Evolutionary conservation across 37 sponge, comb jelly and placozoan species (phyloP).

Genomic region (Aplysina aerophoba): DNA sequence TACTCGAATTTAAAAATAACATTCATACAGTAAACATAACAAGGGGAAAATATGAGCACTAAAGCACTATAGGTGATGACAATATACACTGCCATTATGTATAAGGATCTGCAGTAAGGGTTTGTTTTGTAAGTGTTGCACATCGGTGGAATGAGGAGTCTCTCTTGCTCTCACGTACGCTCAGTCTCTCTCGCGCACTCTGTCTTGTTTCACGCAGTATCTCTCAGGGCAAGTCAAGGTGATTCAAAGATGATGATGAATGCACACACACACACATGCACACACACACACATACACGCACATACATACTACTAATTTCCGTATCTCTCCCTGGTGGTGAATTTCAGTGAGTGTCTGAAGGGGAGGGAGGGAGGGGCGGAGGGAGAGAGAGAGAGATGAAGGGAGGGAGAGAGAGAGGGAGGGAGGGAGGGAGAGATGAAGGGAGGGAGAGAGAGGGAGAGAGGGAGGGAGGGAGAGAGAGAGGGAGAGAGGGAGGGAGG

Average conservation of each 20-base stretch:
- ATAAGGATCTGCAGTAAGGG: no score
- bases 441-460: background rate
- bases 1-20: no score
- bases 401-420: background rate
- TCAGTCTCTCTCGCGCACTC: no score
- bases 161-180: no score
- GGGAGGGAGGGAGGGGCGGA: background rate
- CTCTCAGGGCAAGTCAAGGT: background rate
- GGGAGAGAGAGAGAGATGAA: background rate
- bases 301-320: background rate
- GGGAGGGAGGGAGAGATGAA: background rate
- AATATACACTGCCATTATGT: no score
- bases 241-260: background rate
- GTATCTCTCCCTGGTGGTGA: background rate
- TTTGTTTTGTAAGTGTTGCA: no score
- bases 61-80: no score
- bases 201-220: no score
- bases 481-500: background rate
- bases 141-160: no score
- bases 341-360: no score
- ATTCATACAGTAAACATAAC: no score
- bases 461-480: background rate
- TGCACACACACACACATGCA: background rate
- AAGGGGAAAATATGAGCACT: no score
- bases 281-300: conserved; percentile 21